Percentiles rank a stretch among this genome's conserved stretches.
phyloP scores from a whole-genome alignment of 2,113 vertebrate genomes.

The Mirounga angustirostris region DNA sequence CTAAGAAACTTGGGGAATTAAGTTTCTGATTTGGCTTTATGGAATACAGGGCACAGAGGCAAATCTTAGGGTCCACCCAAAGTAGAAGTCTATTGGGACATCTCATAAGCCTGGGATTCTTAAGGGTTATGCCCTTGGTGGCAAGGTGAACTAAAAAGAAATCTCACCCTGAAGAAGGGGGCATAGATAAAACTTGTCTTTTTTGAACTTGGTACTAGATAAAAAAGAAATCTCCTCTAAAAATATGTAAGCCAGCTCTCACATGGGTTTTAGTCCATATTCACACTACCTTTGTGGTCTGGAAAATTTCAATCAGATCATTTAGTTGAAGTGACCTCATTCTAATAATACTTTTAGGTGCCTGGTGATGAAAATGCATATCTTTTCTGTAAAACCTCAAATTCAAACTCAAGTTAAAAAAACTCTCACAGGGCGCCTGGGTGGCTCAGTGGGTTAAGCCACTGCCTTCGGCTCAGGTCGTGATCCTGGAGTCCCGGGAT shows the following conservation, averaged over 20 bases:
- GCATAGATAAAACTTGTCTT: background rate
- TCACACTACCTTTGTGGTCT: background rate
- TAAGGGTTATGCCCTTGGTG: background rate
- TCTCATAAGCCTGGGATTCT: background rate
- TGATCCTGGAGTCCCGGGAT: too few relatives aligned
- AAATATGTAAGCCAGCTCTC: background rate
- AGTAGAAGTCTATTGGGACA: background rate
- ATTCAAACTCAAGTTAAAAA: slow-evolving; percentile 17
- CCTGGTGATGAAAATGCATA: background rate
- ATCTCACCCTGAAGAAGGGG: background rate
- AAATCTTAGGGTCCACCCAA: background rate
- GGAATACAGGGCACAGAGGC: background rate
- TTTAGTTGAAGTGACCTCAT: background rate
- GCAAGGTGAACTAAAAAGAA: background rate
- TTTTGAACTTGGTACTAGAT: background rate
- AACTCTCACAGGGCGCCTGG: background rate
- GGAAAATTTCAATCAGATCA: background rate
- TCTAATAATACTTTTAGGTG: background rate
- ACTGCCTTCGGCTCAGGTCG: too few relatives aligned
- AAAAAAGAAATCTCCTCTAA: background rate
- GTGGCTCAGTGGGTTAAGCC: too few relatives aligned
- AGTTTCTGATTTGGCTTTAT: background rate
- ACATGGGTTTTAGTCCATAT: background rate
- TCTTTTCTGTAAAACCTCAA: background rate
- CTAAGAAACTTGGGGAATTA: background rate